Percentiles rank a stretch among this genome's conserved stretches.
Evolutionary conservation across 2,888 invertebrate species (phyloP).

Genomic region (Ormyrus nitidulus): DNA sequence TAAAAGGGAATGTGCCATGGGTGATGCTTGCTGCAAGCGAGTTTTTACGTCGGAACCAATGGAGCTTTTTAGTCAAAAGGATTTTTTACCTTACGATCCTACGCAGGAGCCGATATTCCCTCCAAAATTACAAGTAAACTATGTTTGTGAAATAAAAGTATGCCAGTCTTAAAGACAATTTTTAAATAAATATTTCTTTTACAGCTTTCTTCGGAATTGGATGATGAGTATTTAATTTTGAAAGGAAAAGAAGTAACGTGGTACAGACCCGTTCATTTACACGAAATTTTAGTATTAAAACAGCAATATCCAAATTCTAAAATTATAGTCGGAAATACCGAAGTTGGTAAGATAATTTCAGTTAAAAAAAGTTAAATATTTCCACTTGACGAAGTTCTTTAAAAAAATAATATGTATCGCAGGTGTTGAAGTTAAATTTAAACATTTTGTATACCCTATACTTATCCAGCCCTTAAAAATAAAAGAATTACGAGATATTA

Average conservation of each 20-base stretch:
- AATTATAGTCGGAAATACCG: conserved; percentile 93
- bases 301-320: conserved; percentile 81
- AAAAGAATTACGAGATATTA: conserved; percentile 81
- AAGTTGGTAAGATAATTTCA: conserved; percentile 80
- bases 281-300: conserved; percentile 83
- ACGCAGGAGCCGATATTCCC: conserved; percentile 95
- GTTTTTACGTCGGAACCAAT: conserved; percentile 69
- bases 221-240: conserved; percentile 80
- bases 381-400: no score
- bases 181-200: conserved; percentile 37
- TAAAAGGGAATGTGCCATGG: conserved; percentile 77
- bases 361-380: not conserved
- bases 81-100: conserved; percentile 85
- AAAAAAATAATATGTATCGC: not conserved
- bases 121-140: conserved; percentile 84
- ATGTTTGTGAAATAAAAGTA: not conserved
- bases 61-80: conserved; percentile 78
- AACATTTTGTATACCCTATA: conserved; percentile 86
- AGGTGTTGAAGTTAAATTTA: conserved; percentile 94
- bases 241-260: conserved; percentile 83
- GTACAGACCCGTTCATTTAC: conserved; percentile 84
- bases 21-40: conserved; percentile 82
- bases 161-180: not conserved
- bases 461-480: conserved; percentile 85
- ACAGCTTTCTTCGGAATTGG: conserved; percentile 76